These are phyloP conservation scores for Brachyalestes nurse DNA, from an alignment of 2,797 vertebrate species.

Conservation along the genomic window DNA sequence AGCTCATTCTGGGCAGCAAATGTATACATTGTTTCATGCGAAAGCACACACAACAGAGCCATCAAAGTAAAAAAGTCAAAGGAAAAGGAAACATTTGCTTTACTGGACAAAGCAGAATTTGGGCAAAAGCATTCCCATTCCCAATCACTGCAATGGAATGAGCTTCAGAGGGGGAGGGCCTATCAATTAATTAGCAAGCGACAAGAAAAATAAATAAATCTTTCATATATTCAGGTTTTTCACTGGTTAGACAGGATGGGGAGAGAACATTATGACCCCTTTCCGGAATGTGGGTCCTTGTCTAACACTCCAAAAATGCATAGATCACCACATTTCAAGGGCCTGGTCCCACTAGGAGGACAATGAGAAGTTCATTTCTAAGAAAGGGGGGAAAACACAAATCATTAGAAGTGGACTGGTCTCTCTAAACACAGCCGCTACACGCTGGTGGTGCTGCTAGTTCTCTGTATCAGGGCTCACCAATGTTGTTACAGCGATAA, in stretches of 20 bases:
- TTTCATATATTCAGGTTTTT: slow-evolving; percentile 28
- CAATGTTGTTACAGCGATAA: slow-evolving; percentile 49
- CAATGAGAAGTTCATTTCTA: slow-evolving; percentile 32
- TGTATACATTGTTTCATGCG: not conserved
- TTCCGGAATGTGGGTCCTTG: slow-evolving; percentile 23
- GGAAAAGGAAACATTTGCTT: not conserved
- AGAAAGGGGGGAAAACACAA: slow-evolving; percentile 22
- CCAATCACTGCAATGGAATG: slow-evolving; percentile 23
- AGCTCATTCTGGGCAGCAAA: not conserved
- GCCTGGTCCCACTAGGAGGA: slow-evolving; percentile 58
- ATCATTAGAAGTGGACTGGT: slow-evolving; percentile 20
- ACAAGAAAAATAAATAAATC: slow-evolving; percentile 47
- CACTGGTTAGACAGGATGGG: slow-evolving; percentile 13
- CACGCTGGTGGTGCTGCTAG: slow-evolving; percentile 27
- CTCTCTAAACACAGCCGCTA: slow-evolving; percentile 24
- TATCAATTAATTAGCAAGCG: slow-evolving; percentile 39
- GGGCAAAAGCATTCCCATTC: not conserved
- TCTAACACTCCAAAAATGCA: slow-evolving; percentile 41
- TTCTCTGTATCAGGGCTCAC: slow-evolving; percentile 37
- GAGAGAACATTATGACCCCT: slow-evolving; percentile 39
- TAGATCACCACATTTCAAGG: slow-evolving; percentile 60
- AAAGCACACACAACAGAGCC: not conserved
- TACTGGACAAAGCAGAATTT: not conserved
- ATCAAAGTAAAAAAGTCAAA: not conserved
- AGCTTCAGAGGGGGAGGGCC: slow-evolving; percentile 24